Base-by-base conservation (phyloP, 2,888 invertebrate species). In the Hemicrepidius hirtus region DNA sequence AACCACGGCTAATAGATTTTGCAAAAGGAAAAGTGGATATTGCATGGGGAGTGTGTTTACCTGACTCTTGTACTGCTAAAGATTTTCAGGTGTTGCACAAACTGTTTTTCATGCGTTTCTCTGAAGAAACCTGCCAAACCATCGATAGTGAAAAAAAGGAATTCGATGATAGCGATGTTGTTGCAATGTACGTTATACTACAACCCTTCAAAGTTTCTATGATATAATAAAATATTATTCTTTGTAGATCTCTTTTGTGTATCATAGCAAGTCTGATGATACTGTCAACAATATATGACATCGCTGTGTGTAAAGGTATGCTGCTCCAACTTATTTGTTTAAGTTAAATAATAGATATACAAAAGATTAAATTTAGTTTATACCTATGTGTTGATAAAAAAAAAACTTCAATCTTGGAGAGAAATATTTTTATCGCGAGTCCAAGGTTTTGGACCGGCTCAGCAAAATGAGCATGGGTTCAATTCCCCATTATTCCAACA, bases 21-120 rank as follows among this genome's bases (percentile, higher is more conserved):
- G 10, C 18, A 46, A 16, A 18, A 46, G 18, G 3, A 0, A 24
- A 18, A 18, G 21, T 69, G 6, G 46, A 20, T 3, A 9, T 73
- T 13, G 55, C 44, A 12, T 73, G 73, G 73, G 73, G 68, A 9
- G 13, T 69, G 16, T 73, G 73, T 46, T 44, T 73, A 28, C 73
- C 73, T 0, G 68, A 64, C 35, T 16, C 59, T 4, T 73, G 73
- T 65, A 41, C 65, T 1, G 60, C 60, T 6, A n/a, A 41, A 5
- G 73, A 73, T 18, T 64, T 73, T 10, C 59, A 62, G 7, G 10
- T 50, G 6, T 12, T 68, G 12, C 49, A 50, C 20, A 24, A 16
- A 2, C 9, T 50, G 7, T 40, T 62, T 35, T 35, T 65, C 10
- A 13, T 73, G 4, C 13, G 37, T 3, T 73, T 68, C 46, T 24